A percentile compares a stretch with the other conserved stretches of the same genome.
Conservation (phyloP, 2,797 vertebrate species). For the Yasuhikotakia modesta region DNA sequence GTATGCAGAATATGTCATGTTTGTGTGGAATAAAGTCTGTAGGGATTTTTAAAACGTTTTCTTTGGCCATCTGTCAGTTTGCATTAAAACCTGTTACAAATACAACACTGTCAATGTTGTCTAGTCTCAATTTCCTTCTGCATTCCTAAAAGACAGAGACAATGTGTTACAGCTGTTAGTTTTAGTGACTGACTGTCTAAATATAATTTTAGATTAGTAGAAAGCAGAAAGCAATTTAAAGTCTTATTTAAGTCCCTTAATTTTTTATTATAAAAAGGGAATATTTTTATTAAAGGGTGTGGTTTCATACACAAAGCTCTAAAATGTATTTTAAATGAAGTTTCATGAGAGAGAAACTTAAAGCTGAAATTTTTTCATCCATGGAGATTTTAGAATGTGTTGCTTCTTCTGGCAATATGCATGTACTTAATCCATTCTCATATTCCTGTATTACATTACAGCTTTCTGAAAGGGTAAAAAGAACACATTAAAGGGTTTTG, state of each 20-base stretch:
- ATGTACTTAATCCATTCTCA: background rate
- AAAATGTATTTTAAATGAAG: background rate
- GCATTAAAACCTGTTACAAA: conserved; percentile 4
- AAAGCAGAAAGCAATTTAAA: background rate
- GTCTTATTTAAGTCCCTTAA: no score
- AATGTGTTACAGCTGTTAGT: background rate
- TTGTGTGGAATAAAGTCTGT: background rate
- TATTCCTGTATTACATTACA: no score
- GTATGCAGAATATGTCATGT: background rate
- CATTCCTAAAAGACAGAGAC: background rate
- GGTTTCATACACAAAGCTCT: no score
- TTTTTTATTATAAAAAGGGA: no score
- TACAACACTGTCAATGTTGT: background rate
- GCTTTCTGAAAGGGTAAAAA: background rate
- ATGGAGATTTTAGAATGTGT: background rate
- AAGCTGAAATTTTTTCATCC: background rate
- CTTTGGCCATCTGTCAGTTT: background rate
- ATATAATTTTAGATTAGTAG: no score
- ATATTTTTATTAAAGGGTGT: no score
- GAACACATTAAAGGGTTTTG: background rate
- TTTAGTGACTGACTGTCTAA: conserved; percentile 10
- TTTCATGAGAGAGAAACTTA: background rate
- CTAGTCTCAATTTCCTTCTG: conserved; percentile 1
- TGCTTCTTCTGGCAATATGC: background rate
- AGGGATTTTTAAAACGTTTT: background rate